A percentile compares a stretch with the other conserved stretches of the same genome.
Evolutionary conservation across 1,140 invertebrate genomes (phyloP).

Genomic region (Oedothorax gibbosus): DNA sequence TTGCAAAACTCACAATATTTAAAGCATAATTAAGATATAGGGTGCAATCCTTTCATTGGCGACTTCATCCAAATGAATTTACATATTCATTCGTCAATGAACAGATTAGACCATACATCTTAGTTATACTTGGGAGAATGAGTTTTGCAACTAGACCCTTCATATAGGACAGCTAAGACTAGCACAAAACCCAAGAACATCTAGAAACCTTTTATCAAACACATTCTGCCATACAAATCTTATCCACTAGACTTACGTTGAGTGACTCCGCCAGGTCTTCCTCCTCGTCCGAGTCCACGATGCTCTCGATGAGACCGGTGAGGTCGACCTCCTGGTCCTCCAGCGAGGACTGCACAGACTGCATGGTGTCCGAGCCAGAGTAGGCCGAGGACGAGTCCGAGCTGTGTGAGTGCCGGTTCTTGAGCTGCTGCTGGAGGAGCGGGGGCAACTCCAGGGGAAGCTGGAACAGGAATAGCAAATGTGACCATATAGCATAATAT

Average conservation of each 20-base stretch:
- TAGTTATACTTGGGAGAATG: too few species aligned
- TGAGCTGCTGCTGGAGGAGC: slow-evolving; percentile 71
- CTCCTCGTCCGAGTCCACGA: slow-evolving; percentile 91
- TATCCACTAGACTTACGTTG: slow-evolving; percentile 76
- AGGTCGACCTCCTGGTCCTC: slow-evolving; percentile 87
- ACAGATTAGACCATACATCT: too few species aligned
- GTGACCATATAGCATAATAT: background rate
- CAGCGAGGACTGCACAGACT: slow-evolving; percentile 79
- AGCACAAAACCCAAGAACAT: too few species aligned
- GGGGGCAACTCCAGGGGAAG: slow-evolving; percentile 61
- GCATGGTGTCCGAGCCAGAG: slow-evolving; percentile 96
- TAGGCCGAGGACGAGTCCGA: slow-evolving; percentile 96
- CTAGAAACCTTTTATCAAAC: too few species aligned
- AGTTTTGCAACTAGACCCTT: too few species aligned
- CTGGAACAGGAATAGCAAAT: background rate
- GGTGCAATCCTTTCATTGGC: too few species aligned
- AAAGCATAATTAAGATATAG: too few species aligned
- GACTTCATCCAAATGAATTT: too few species aligned
- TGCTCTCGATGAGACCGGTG: slow-evolving; percentile 91
- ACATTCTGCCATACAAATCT: too few species aligned
- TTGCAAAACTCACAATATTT: too few species aligned
- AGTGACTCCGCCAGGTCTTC: slow-evolving; percentile 92
- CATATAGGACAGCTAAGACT: too few species aligned
- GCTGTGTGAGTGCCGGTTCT: slow-evolving; percentile 86
- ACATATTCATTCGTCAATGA: too few species aligned